Conservation (phyloP, 2,888 invertebrate genomes). For the Dryobotodes eremita region DNA sequence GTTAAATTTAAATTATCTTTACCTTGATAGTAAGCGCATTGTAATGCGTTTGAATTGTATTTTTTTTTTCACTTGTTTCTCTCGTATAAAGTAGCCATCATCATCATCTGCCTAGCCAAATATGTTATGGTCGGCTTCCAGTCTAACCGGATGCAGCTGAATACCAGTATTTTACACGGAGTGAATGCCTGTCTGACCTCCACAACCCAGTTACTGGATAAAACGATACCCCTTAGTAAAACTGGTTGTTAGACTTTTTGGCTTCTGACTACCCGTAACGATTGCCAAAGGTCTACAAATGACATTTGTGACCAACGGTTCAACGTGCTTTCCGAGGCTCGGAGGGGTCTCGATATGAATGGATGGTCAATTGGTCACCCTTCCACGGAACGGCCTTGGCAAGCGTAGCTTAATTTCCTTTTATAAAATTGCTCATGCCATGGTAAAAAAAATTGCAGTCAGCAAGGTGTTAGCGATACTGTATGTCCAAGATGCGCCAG, state of each 20-base stretch:
- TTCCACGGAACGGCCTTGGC: not conserved
- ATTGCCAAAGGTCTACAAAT: not conserved
- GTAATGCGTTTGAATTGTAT: constrained; percentile 20
- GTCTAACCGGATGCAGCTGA: not conserved
- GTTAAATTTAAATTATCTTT: constrained; percentile 73
- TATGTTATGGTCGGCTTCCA: not conserved
- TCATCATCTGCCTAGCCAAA: not conserved
- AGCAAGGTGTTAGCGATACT: not conserved
- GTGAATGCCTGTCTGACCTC: not conserved
- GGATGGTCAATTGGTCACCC: not conserved
- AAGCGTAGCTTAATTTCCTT: not conserved
- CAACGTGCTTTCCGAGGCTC: not conserved
- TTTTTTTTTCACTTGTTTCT: not conserved
- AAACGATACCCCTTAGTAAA: not conserved
- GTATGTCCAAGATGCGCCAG: not conserved
- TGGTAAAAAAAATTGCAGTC: not conserved
- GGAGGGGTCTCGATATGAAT: not conserved
- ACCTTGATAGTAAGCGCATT: constrained; percentile 34
- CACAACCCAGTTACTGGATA: not conserved
- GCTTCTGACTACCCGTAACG: not conserved
- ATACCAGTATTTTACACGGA: not conserved
- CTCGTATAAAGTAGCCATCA: too few relatives aligned
- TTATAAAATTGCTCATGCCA: not conserved
- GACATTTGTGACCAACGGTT: not conserved
- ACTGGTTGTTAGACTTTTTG: not conserved